Percentiles rank a stretch among this genome's conserved stretches.
Conservation (phyloP, 2,113 vertebrate species). For the Forbesichthys agassizii region DNA sequence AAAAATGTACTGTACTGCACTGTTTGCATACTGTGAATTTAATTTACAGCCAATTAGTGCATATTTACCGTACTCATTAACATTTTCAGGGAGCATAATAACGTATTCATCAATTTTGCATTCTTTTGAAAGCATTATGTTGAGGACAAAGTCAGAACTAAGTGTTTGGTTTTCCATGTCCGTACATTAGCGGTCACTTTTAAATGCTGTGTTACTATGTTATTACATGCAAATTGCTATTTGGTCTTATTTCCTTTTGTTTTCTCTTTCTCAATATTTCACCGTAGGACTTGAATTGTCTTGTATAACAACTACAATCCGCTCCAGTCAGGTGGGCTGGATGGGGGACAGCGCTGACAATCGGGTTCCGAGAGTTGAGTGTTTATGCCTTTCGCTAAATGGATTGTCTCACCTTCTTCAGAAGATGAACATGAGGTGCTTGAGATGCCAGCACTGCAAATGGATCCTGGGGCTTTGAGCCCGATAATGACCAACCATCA, state of each 20-base stretch:
- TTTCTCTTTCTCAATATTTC: conserved; percentile 67
- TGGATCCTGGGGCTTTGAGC: conserved; percentile 66
- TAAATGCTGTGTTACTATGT: conserved; percentile 44
- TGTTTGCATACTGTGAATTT: too few relatives aligned
- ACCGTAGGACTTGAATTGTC: conserved; percentile 69
- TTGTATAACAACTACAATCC: conserved; percentile 64
- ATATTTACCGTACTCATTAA: neutral
- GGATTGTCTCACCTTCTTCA: conserved; percentile 76
- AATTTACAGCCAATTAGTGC: neutral
- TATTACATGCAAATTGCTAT: conserved; percentile 46
- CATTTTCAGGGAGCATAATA: too few relatives aligned
- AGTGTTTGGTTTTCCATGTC: conserved; percentile 2
- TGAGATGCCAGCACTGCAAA: conserved; percentile 70
- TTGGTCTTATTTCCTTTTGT: conserved; percentile 61
- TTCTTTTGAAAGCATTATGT: neutral
- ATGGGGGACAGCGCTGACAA: conserved; percentile 61
- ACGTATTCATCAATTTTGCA: too few relatives aligned
- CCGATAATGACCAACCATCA: conserved; percentile 50
- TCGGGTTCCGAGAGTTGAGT: conserved; percentile 69
- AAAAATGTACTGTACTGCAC: too few relatives aligned
- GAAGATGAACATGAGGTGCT: conserved; percentile 72
- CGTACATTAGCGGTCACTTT: conserved; percentile 19
- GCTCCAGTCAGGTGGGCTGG: conserved; percentile 67
- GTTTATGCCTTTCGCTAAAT: conserved; percentile 74
- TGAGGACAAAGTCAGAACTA: conserved; percentile 4